Base-by-base conservation (phyloP, 2,113 vertebrate genomes). In the Lepisosteus osseus region DNA sequence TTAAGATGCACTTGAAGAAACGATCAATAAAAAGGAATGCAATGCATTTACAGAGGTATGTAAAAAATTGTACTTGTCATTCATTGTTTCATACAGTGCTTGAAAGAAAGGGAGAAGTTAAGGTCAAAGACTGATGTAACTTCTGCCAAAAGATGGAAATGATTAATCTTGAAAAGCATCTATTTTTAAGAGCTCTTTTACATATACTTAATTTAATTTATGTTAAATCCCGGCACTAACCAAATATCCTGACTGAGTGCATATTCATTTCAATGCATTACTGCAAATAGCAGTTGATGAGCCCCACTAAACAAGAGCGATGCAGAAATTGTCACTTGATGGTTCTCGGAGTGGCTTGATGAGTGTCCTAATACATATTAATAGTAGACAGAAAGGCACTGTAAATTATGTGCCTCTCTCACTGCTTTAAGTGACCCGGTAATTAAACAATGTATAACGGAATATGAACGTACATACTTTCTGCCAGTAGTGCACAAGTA, bases 161-260 rank as follows among this genome's bases (percentile, higher is more conserved):
- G 65, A 17, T 66, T 54, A 72, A 47, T 42, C 71, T 42, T 17
- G 57, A 42, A 57, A 67, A 62, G 65, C 56, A 59, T 61, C 64
- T 15, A 44, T 73, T 68, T 42, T 4, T 69, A 40, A 83, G 80
- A 82, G 82, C 83, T 77, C 76, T 82, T 83, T 90, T 89, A 86
- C 84, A 83, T 86, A 87, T 87, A 84, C 84, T 88, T 86, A 74
- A 84, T 82, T 88, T 88, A 86, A 89, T 89, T 88, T 88, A 86
- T 85, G 83, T 88, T 89, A 88, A 87, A 85, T 85, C 84, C 83
- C 77, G 73, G 82, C 82, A 85, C 83, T 87, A 84, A 86, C 80
- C 83, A 66, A 70, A 82, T 82, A 82, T 86, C 86, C 86, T 86
- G 84, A 86, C 86, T 77, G 78, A 76, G 78, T 86, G 85, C 82